A percentile compares a stretch with the other conserved stretches of the same genome.
Conservation (phyloP, 2,113 vertebrate species). For the Cololabis saira region DNA sequence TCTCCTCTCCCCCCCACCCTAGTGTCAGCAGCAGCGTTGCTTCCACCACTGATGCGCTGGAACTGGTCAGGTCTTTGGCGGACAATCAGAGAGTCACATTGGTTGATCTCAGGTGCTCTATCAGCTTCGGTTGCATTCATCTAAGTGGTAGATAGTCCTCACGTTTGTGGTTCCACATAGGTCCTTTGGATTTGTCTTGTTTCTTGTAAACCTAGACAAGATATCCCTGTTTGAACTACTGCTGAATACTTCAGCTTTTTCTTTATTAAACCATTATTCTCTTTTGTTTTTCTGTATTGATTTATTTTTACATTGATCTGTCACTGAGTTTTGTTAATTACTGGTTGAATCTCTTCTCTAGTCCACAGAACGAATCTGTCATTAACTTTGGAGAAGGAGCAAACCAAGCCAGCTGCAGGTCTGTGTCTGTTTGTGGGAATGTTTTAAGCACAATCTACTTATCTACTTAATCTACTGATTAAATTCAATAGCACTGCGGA, state of each 20-base stretch:
- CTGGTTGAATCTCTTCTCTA: slow-evolving; percentile 27
- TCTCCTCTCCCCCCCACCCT: neutral
- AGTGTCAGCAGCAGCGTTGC: slow-evolving; percentile 67
- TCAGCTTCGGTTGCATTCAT: neutral
- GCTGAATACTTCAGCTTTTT: too few relatives aligned
- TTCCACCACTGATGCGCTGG: slow-evolving; percentile 56
- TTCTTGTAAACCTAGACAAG: too few relatives aligned
- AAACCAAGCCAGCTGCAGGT: slow-evolving; percentile 72
- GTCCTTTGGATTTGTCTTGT: too few relatives aligned
- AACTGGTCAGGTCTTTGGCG: slow-evolving; percentile 59
- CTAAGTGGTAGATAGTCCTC: neutral
- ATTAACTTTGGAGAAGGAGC: slow-evolving; percentile 60
- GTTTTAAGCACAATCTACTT: neutral
- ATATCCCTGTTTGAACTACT: too few relatives aligned
- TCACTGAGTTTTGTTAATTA: neutral
- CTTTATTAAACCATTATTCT: too few relatives aligned
- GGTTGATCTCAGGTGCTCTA: slow-evolving; percentile 70
- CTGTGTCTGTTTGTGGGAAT: neutral
- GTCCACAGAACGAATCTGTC: slow-evolving; percentile 63
- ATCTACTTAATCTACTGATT: too few relatives aligned
- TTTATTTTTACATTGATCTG: too few relatives aligned
- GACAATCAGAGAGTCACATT: slow-evolving; percentile 53
- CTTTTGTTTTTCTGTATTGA: too few relatives aligned
- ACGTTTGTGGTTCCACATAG: too few relatives aligned
- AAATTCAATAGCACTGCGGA: too few relatives aligned